Evolutionary conservation across 2,888 invertebrate genomes (phyloP).

Genomic region (Venustoraphidia nigricollis): DNA sequence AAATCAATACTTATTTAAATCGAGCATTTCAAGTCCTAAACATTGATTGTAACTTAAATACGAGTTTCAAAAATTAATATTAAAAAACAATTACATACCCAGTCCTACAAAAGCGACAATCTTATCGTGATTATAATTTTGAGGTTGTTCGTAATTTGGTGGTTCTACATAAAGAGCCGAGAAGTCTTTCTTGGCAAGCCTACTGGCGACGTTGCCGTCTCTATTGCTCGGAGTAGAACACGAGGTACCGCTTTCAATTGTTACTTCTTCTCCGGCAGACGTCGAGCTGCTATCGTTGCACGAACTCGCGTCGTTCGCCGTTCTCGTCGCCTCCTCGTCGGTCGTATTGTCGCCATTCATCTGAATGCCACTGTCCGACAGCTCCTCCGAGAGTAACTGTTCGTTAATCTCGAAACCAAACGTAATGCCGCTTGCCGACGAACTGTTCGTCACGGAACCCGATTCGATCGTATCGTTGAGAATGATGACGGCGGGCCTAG

Average conservation of each 20-base stretch:
- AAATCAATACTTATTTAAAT: no score
- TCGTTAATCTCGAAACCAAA: constrained; percentile 71
- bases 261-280: constrained; percentile 15
- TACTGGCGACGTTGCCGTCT: no score
- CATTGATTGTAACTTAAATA: not conserved
- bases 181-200: constrained; percentile 25
- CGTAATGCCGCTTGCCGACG: constrained; percentile 52
- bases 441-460: constrained; percentile 25
- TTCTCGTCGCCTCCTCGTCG: not conserved
- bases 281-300: constrained; percentile 13
- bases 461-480: constrained; percentile 38
- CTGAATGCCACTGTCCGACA: not conserved
- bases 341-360: not conserved
- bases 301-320: constrained; percentile 12
- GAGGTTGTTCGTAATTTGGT: constrained; percentile 23
- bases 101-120: constrained; percentile 45
- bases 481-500: constrained; percentile 58
- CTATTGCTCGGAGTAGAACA: not conserved
- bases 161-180: constrained; percentile 29
- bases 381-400: constrained; percentile 40
- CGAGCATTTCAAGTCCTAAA: not conserved
- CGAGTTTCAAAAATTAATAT: not conserved
- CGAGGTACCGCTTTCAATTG: constrained; percentile 10
- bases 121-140: constrained; percentile 40
- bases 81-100: constrained; percentile 30